These are phyloP conservation scores for Tuta absoluta DNA, from an alignment of 2,888 invertebrate species.

Conservation along the genomic window DNA sequence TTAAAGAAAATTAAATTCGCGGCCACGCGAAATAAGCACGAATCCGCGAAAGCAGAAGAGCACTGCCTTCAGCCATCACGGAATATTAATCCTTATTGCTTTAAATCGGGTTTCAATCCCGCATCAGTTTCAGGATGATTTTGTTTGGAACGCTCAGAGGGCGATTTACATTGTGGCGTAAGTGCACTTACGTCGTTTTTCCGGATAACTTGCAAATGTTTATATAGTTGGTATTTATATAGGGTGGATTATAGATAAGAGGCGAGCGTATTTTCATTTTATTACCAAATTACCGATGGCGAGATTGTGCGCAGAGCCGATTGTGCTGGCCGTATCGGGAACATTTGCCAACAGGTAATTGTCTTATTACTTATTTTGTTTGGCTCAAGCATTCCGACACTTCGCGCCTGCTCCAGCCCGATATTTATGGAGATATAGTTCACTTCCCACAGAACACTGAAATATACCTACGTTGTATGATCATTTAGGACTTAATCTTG, in stretches of 20 bases:
- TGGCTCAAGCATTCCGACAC: slow-evolving; percentile 58
- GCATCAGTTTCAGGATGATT: slow-evolving; percentile 36
- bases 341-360: slow-evolving; percentile 76
- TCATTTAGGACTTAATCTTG: neutral
- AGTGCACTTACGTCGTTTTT: slow-evolving; percentile 38
- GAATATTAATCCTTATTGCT: slow-evolving; percentile 58
- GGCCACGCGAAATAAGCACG: slow-evolving; percentile 73
- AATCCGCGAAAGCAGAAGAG: slow-evolving; percentile 61
- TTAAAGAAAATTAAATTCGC: slow-evolving; percentile 81
- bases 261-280: slow-evolving; percentile 79
- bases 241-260: slow-evolving; percentile 77
- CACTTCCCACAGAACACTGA: neutral
- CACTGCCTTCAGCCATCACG: slow-evolving; percentile 41
- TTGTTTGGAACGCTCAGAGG: slow-evolving; percentile 21
- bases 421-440: neutral
- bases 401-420: slow-evolving; percentile 32
- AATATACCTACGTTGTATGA: neutral
- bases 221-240: slow-evolving; percentile 76
- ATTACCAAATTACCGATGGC: slow-evolving; percentile 82
- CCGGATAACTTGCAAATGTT: slow-evolving; percentile 56
- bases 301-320: slow-evolving; percentile 66
- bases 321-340: slow-evolving; percentile 65
- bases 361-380: slow-evolving; percentile 67
- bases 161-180: slow-evolving; percentile 7
- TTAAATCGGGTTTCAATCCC: slow-evolving; percentile 44